These are phyloP conservation scores for Bolinopsis microptera DNA, from an alignment of 37 sponge, comb jelly and placozoan genomes.

Conservation along the genomic window DNA sequence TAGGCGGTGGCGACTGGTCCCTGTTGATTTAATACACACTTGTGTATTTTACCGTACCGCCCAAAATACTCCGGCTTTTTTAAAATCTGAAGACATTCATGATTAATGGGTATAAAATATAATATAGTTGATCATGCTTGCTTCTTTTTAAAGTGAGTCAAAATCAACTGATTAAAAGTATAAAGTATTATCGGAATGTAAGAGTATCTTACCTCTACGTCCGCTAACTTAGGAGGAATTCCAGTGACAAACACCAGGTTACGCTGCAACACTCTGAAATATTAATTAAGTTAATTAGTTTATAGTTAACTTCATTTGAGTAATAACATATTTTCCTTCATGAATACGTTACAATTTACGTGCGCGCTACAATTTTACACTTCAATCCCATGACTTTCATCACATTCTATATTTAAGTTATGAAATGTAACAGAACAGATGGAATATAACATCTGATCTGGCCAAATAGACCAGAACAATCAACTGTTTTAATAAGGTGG, in stretches of 20 bases:
- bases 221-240: slow-evolving; percentile 86
- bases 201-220: slow-evolving; percentile 73
- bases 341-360: too few species aligned
- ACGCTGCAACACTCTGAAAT: slow-evolving; percentile 84
- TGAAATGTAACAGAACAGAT: too few species aligned
- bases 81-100: slow-evolving; percentile 67
- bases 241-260: slow-evolving; percentile 96
- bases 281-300: too few species aligned
- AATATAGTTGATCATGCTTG: neutral
- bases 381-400: too few species aligned
- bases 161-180: neutral
- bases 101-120: neutral
- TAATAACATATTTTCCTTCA: too few species aligned
- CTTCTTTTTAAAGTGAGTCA: neutral
- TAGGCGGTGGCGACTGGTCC: slow-evolving; percentile 92
- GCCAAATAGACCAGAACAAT: too few species aligned
- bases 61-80: slow-evolving; percentile 91
- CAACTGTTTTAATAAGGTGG: too few species aligned
- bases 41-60: slow-evolving; percentile 85
- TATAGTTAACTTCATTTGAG: too few species aligned
- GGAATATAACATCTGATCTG: too few species aligned
- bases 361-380: too few species aligned
- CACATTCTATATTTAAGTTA: too few species aligned
- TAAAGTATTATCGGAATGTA: neutral
- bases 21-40: slow-evolving; percentile 87